Conservation (phyloP, 92 coral and sea anemone species). For the Epizoanthus ramosus region DNA sequence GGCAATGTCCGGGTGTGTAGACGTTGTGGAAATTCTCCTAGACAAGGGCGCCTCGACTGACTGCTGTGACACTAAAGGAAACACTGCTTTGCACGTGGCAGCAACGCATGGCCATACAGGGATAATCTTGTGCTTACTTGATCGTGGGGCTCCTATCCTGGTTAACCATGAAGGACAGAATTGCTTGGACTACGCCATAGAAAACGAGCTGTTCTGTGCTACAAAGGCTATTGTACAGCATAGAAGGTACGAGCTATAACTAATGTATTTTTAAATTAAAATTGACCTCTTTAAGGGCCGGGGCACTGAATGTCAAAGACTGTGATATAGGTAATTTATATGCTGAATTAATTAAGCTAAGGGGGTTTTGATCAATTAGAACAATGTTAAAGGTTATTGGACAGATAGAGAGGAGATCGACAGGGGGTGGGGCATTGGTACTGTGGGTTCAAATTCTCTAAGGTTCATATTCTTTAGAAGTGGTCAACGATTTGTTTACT, state of each 20-base stretch:
- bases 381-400: no score
- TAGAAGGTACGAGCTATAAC: constrained; percentile 43
- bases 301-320: neutral
- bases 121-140: constrained; percentile 55
- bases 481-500: no score
- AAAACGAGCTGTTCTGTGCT: constrained; percentile 39
- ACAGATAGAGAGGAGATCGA: no score
- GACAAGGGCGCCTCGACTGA: constrained; percentile 67
- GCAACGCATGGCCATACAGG: constrained; percentile 56
- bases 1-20: constrained; percentile 30
- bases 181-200: constrained; percentile 72
- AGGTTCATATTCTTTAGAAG: no score
- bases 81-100: constrained; percentile 76
- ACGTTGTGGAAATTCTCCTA: constrained; percentile 41
- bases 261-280: no score
- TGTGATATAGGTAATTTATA: neutral
- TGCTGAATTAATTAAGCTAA: neutral
- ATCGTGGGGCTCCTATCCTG: constrained; percentile 40
- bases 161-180: constrained; percentile 43
- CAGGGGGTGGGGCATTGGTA: no score
- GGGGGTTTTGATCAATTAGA: neutral
- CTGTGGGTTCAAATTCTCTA: no score
- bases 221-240: constrained; percentile 56
- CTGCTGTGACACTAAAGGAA: constrained; percentile 54
- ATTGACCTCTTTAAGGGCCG: no score